These are phyloP conservation scores for Achlya flavicornis DNA, from an alignment of 2,888 invertebrate species.

Conservation along the genomic window DNA sequence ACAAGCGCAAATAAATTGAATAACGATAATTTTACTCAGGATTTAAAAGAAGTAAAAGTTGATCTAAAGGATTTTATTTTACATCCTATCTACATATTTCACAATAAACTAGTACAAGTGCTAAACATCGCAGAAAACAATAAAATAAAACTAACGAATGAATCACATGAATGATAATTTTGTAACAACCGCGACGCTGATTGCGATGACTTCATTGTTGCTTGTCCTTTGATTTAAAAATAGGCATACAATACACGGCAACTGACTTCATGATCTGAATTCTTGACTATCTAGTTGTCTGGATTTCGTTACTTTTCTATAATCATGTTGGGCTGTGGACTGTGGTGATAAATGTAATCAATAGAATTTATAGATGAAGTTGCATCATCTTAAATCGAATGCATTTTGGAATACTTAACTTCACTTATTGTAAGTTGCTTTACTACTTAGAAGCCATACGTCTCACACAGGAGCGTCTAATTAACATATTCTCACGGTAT, in stretches of 20 bases:
- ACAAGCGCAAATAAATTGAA: neutral
- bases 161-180: constrained; percentile 38
- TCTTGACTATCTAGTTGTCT: neutral
- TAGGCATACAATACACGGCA: neutral
- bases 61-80: neutral
- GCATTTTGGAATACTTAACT: neutral
- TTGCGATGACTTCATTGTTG: constrained; percentile 41
- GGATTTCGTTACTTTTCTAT: neutral
- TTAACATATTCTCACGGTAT: neutral
- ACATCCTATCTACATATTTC: neutral
- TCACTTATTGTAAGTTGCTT: neutral
- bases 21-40: neutral
- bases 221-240: constrained; percentile 30
- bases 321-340: neutral
- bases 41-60: neutral
- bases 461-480: neutral
- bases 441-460: constrained; percentile 1
- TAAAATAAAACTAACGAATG: constrained; percentile 30
- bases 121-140: constrained; percentile 8
- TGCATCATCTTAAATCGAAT: neutral
- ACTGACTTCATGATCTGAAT: neutral
- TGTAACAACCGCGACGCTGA: constrained; percentile 28
- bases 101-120: neutral
- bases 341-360: neutral
- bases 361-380: neutral